phyloP scores from a whole-genome alignment of 2,888 invertebrate genomes.

The Linnaemya vulpina region DNA sequence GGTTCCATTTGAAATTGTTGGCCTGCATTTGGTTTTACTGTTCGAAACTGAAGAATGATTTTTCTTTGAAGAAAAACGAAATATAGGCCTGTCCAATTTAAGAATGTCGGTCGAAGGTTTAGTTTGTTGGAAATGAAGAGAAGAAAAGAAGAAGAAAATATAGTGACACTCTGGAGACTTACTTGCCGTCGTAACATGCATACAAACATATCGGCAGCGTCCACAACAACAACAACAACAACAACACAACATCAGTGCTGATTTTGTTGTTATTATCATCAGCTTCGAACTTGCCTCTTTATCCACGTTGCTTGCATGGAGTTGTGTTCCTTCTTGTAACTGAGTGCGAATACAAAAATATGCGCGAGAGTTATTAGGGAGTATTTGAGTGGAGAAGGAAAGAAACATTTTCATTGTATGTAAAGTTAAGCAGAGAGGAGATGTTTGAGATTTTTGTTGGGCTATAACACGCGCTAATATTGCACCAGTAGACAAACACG shows the following conservation, averaged over 20 bases:
- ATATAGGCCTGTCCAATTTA: slow-evolving; percentile 8
- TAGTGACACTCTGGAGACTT: slow-evolving; percentile 58
- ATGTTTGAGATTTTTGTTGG: slow-evolving; percentile 15
- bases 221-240: too few relatives aligned
- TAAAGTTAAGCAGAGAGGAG: slow-evolving; percentile 21
- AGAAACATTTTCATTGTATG: slow-evolving; percentile 21
- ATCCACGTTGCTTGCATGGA: slow-evolving; percentile 11
- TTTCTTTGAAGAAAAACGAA: not conserved
- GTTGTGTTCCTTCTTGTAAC: slow-evolving; percentile 30
- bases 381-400: not conserved
- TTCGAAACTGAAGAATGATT: too few relatives aligned
- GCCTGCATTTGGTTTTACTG: too few relatives aligned
- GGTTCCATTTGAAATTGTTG: too few relatives aligned
- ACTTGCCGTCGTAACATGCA: slow-evolving; percentile 50
- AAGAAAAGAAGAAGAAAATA: slow-evolving; percentile 31
- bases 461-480: slow-evolving; percentile 62
- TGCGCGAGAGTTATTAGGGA: slow-evolving; percentile 53
- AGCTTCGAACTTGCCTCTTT: slow-evolving; percentile 35
- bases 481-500: slow-evolving; percentile 1
- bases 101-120: slow-evolving; percentile 45
- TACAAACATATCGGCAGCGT: slow-evolving; percentile 14
- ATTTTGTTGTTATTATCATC: slow-evolving; percentile 31
- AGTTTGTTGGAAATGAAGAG: slow-evolving; percentile 9
- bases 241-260: not conserved
- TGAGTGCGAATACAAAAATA: slow-evolving; percentile 23